Base-by-base conservation (phyloP, 1,140 invertebrate genomes). In the Ceratina japonica region DNA sequence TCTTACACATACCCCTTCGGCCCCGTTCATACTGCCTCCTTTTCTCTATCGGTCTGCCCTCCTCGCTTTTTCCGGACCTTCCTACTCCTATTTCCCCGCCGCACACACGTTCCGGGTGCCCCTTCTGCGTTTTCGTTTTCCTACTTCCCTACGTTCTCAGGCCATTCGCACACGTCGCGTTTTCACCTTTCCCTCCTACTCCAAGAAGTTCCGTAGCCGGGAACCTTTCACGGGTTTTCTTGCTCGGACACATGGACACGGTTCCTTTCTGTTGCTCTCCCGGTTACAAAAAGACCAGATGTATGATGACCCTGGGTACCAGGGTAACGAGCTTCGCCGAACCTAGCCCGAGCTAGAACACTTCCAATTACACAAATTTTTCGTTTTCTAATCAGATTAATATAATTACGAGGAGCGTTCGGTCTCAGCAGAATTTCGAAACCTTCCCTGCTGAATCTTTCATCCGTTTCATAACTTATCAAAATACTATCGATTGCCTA, bases 301-400 rank as follows among this genome's bases (percentile, higher is more conserved):
- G 37, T n/a, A 4, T 10, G 22, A 20, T 51, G 62, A 20, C 62
- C 37, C 52, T 59, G 37, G 77, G 37, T 79, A 79, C 61, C 77
- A 74, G 77, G 62, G 5, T 73, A 79, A 79, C 77, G 77, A 78
- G 70, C 58, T 37, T 74, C 71, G 71, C 37, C 5, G 37, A 44
- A 44, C 5, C 27, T 31, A 44, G 5, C 27, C 27, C 27, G n/a
- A 12, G 18, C 31, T 20, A n/a, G 31, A n/a, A 31, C 10, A 44
- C 37, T 44, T 44, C 37, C 37, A 44, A 44, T 44, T 44, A 44
- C 5, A 44, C 37, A 44, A 44, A 44, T 44, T 44, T 44, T 44
- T 8, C 0, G 37, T 44, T 44, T 44, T 44, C 37, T 44, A 44
- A 44, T 44, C 37, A 8, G 5, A 44, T 44, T 44, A 10, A 44